Evolutionary conservation across 2,113 vertebrate genomes (phyloP).

Genomic region (Axis porcinus): DNA sequence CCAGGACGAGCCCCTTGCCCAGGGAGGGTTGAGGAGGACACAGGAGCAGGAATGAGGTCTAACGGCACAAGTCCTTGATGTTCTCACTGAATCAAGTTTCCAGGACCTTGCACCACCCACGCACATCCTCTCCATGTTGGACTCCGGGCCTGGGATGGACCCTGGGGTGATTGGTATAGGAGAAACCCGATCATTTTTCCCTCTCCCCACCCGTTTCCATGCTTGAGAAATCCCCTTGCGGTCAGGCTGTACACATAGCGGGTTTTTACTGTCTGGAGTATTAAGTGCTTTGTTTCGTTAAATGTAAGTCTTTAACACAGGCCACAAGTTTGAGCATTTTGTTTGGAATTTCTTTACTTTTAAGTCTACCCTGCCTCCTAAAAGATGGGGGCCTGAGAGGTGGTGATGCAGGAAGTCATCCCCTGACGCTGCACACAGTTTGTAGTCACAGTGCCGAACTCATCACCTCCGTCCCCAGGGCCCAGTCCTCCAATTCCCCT

Average conservation of each 20-base stretch:
- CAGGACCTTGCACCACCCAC: not conserved
- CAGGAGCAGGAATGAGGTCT: not conserved
- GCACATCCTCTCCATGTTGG: not conserved
- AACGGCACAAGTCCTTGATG: not conserved
- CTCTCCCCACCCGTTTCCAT: not conserved
- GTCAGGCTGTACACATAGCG: not conserved
- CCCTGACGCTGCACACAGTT: not conserved
- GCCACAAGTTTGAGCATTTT: constrained; percentile 27
- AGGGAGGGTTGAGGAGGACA: not conserved
- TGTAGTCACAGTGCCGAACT: not conserved
- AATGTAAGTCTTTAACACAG: not conserved
- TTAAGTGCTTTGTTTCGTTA: constrained; percentile 19
- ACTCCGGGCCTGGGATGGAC: not conserved
- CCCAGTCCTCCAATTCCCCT: not conserved
- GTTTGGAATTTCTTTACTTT: constrained; percentile 50
- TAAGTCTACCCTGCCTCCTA: not conserved
- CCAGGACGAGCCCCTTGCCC: not conserved
- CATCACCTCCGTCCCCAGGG: not conserved
- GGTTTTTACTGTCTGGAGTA: not conserved
- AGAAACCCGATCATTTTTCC: not conserved
- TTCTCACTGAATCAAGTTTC: not conserved
- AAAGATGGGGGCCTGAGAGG: not conserved
- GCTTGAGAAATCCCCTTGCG: not conserved
- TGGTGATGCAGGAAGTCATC: not conserved
- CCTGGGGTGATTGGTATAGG: not conserved